These are phyloP conservation scores for Diploscapter pachys DNA, from an alignment of 1,140 invertebrate genomes.

Conservation along the genomic window DNA sequence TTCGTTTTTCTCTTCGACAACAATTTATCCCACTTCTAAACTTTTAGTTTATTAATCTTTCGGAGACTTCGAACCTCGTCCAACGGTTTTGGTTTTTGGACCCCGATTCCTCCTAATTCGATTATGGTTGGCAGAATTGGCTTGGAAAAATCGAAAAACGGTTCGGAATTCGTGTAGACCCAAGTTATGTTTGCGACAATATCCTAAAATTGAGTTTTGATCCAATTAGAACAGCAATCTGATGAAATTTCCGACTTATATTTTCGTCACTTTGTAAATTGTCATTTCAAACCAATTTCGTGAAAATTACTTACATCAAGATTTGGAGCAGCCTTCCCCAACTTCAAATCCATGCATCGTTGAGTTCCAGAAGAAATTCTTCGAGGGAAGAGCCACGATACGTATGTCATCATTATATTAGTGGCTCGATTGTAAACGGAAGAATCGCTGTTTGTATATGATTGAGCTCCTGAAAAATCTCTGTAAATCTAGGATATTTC, in stretches of 20 bases:
- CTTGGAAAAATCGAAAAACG: constrained; percentile 14
- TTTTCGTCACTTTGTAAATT: neutral
- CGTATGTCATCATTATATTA: no score
- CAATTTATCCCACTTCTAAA: constrained; percentile 8
- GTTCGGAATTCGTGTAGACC: constrained; percentile 12
- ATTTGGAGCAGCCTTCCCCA: neutral
- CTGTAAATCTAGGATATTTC: neutral
- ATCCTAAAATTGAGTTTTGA: neutral
- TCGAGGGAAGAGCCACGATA: no score
- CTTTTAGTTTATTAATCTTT: neutral
- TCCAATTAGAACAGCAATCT: neutral
- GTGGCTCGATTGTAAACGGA: no score
- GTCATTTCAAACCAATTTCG: neutral
- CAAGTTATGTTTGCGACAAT: constrained; percentile 5
- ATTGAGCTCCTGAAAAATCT: no score
- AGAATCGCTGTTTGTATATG: no score
- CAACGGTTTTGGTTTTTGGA: constrained; percentile 8
- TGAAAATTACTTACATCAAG: neutral
- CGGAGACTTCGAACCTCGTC: neutral
- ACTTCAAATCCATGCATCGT: no score
- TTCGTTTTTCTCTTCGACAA: constrained; percentile 14
- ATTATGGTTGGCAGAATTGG: constrained; percentile 1
- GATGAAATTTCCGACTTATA: neutral
- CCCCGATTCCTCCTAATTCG: constrained; percentile 12
- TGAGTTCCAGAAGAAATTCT: no score